Evolutionary conservation across 53 echinoderm and acorn worm species (phyloP).

Genomic region (Echinometra lucunter): DNA sequence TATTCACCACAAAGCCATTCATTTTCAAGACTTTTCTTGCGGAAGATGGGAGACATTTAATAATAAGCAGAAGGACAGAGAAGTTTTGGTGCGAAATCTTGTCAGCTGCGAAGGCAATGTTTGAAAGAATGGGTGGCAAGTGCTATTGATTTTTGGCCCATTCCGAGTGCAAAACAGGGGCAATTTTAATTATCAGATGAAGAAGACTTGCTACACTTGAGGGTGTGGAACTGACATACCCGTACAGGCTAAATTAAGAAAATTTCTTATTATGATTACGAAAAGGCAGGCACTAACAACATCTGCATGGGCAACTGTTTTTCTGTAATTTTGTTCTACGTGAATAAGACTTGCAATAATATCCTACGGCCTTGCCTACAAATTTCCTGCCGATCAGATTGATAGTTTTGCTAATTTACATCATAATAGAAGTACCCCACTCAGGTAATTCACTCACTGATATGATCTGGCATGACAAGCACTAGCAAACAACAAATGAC

Average conservation of each 20-base stretch:
- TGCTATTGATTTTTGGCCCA: slow-evolving; percentile 51
- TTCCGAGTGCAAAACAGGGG: slow-evolving; percentile 27
- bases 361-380: not conserved
- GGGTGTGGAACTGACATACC: not conserved
- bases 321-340: not conserved
- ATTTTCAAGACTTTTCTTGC: not conserved
- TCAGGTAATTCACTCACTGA: not conserved
- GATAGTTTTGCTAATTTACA: not conserved
- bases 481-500: not conserved
- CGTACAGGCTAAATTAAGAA: not conserved
- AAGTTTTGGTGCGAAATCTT: slow-evolving; percentile 44
- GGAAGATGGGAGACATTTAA: slow-evolving; percentile 35
- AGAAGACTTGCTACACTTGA: slow-evolving; percentile 42
- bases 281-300: not conserved
- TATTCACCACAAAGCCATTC: not conserved
- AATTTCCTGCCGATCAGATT: slow-evolving; percentile 18
- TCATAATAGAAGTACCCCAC: not conserved
- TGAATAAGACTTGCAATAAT: not conserved
- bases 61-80: slow-evolving; percentile 29
- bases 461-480: not conserved
- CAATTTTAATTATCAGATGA: slow-evolving; percentile 36
- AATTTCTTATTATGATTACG: not conserved
- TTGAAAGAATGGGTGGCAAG: slow-evolving; percentile 56
- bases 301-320: not conserved
- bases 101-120: slow-evolving; percentile 53